Evolutionary conservation across 2,888 invertebrate genomes (phyloP).

Genomic region (Chaetogeoica ovagalla): DNA sequence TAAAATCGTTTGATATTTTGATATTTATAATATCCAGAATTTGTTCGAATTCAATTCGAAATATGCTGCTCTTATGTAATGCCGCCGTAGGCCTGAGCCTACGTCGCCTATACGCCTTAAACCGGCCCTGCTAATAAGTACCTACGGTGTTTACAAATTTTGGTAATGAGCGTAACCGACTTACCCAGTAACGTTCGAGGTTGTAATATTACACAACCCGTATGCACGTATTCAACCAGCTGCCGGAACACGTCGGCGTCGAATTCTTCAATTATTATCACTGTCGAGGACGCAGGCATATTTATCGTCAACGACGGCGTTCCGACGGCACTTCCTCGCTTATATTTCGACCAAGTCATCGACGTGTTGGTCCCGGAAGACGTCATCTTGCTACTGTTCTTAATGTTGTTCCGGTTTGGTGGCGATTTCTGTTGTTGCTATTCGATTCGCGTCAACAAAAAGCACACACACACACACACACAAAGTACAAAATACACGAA

Average conservation of each 20-base stretch:
- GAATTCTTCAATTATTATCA: slow-evolving; percentile 85
- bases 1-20: too few species aligned
- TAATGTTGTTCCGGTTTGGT: slow-evolving; percentile 34
- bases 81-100: too few species aligned
- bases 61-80: too few species aligned
- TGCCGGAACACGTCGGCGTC: slow-evolving; percentile 94
- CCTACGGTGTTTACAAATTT: too few species aligned
- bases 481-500: too few species aligned
- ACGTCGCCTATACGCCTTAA: too few species aligned
- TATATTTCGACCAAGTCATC: slow-evolving; percentile 42
- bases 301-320: slow-evolving; percentile 4
- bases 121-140: too few species aligned
- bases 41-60: too few species aligned
- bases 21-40: too few species aligned
- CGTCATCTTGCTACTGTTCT: slow-evolving; percentile 28
- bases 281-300: slow-evolving; percentile 12
- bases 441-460: slow-evolving; percentile 8
- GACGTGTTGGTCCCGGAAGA: slow-evolving; percentile 17
- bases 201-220: slow-evolving; percentile 88
- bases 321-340: slow-evolving; percentile 40
- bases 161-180: slow-evolving; percentile 55
- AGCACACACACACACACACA: background rate
- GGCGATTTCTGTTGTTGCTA: slow-evolving; percentile 44
- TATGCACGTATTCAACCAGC: slow-evolving; percentile 91
- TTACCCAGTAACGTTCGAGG: slow-evolving; percentile 85